Base-by-base conservation (phyloP, 2,113 vertebrate genomes). In the Meles meles region DNA sequence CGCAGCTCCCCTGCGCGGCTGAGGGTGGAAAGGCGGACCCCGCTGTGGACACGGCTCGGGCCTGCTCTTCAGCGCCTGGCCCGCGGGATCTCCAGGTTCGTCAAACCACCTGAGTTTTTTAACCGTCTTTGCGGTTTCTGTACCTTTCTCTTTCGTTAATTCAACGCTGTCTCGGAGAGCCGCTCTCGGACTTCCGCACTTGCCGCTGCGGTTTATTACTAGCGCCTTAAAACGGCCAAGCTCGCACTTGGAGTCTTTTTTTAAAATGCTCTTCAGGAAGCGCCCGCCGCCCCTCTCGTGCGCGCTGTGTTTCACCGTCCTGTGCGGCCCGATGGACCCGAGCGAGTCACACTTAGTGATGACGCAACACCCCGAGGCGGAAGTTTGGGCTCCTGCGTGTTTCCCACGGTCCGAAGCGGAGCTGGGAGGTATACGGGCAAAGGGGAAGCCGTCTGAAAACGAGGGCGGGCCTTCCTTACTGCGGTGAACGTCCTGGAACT, bases 51-150 rank as follows among this genome's bases (percentile, higher is more conserved):
- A 0, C 8, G 7, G 21, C 8, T 9, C 57, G 0, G 57, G 9
- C 57, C 57, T 59, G 57, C 20, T 10, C 57, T 59, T 59, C 57
- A 9, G 21, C 3, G 57, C 8, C 23, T 1, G 67, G 87, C 93
- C 84, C 81, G 79, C 94, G 96, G 37, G 76, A 72, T 83, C 90
- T 69, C 87, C 97, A 91, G 98, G 98, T 98, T 99, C 99, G 96
- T 99, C 99, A 94, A 99, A 98, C 99, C 99, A 99, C 39, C 99
- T 99, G 57, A 99, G 92, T 93, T 99, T 99, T 98, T 99, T 99
- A 69, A 98, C 98, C 21, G 59, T 82, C 93, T 97, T 99, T 92
- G 97, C 98, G 90, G 94, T 98, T 96, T 99, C 99, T 89, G 72
- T 5, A 13, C 94, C 97, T 92, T 99, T 99, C 49, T 97, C 95